These are phyloP conservation scores for Cotesia vestalis DNA, from an alignment of 1,140 invertebrate genomes.

Conservation along the genomic window DNA sequence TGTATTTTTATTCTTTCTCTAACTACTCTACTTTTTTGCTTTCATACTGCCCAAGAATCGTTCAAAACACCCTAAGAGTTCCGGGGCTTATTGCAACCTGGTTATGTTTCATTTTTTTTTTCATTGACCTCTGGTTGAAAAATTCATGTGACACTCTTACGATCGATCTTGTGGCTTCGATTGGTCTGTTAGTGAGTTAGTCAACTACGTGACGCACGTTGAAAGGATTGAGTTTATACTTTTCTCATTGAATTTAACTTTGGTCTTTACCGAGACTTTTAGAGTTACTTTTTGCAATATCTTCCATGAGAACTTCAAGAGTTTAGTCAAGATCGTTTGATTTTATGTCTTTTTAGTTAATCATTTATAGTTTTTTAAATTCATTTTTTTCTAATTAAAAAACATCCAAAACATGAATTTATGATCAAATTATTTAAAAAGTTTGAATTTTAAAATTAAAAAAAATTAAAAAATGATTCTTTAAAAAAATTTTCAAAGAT, in stretches of 20 bases:
- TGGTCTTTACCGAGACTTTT: not conserved
- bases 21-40: conserved; percentile 23
- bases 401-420: no score
- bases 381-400: no score
- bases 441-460: no score
- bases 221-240: conserved; percentile 6
- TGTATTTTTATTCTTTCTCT: conserved; percentile 13
- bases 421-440: no score
- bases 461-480: no score
- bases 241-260: conserved; percentile 5
- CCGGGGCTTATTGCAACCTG: not conserved
- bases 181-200: conserved; percentile 14
- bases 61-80: not conserved
- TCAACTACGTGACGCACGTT: conserved; percentile 6
- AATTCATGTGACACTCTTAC: not conserved
- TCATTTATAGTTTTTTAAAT: no score
- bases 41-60: not conserved
- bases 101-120: not conserved
- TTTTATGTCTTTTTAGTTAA: no score
- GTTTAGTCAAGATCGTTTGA: no score
- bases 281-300: not conserved
- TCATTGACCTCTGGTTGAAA: conserved; percentile 14
- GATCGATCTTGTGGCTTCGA: conserved; percentile 15
- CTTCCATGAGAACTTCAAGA: no score
- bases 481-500: no score